phyloP scores from a whole-genome alignment of 1,140 invertebrate genomes.

The Philotrypesis tridentata region DNA sequence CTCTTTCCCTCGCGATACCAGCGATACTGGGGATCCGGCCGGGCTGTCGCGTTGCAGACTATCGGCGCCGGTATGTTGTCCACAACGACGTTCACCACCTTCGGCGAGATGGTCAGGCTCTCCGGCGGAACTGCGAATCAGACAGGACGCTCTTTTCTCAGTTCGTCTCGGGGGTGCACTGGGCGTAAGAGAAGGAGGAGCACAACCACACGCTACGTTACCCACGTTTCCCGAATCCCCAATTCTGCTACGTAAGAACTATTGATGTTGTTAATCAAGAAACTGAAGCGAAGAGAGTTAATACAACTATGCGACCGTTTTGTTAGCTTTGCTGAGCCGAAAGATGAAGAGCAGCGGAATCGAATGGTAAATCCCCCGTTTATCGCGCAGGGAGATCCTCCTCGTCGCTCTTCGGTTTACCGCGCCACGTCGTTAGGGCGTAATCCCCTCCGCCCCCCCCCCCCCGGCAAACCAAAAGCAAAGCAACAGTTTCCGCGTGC shows the following conservation, averaged over 20 bases:
- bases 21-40: slow-evolving; percentile 80
- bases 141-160: not conserved
- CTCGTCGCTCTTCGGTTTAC: not conserved
- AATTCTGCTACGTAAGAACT: no score
- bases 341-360: no score
- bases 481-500: not conserved
- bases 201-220: not conserved
- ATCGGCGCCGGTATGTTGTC: slow-evolving; percentile 84
- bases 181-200: not conserved
- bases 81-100: slow-evolving; percentile 83
- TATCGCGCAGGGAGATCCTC: not conserved
- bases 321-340: not conserved
- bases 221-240: no score
- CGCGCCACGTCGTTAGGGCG: not conserved
- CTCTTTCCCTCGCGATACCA: slow-evolving; percentile 78
- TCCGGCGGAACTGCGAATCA: slow-evolving; percentile 87
- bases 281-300: not conserved
- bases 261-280: not conserved
- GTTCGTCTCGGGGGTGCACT: no score
- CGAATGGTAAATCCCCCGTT: not conserved
- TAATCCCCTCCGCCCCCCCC: not conserved
- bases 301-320: not conserved
- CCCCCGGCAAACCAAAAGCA: not conserved
- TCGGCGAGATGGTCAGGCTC: slow-evolving; percentile 84
- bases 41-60: slow-evolving; percentile 83